A percentile compares a stretch with the other conserved stretches of the same genome.
These are phyloP conservation scores for Myripristis jacobus DNA, from an alignment of 2,797 vertebrate species.

Conservation along the genomic window DNA sequence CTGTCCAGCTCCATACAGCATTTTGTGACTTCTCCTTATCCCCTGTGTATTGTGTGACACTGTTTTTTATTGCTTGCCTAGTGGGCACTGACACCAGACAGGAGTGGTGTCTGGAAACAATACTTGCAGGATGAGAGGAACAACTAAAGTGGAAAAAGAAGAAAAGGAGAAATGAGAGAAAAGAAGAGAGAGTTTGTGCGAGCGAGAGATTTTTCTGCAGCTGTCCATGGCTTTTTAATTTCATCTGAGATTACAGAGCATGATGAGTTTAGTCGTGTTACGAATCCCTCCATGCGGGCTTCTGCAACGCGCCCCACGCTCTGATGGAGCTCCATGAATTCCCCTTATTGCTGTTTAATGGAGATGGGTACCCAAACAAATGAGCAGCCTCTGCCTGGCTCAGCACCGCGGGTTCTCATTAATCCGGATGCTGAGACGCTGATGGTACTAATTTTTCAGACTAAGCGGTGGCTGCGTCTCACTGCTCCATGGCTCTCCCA, in stretches of 20 bases:
- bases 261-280: constrained; percentile 55
- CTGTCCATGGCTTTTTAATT: constrained; percentile 67
- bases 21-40: constrained; percentile 30
- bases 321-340: constrained; percentile 65
- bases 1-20: constrained; percentile 43
- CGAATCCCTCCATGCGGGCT: constrained; percentile 33
- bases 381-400: constrained; percentile 69
- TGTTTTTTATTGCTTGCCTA: constrained; percentile 58
- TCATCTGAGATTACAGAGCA: constrained; percentile 61
- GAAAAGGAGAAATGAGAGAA: constrained; percentile 1
- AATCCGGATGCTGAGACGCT: constrained; percentile 67
- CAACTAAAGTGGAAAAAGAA: constrained; percentile 21
- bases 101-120: constrained; percentile 33
- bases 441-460: constrained; percentile 73
- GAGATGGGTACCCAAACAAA: constrained; percentile 76
- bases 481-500: constrained; percentile 28
- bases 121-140: constrained; percentile 43
- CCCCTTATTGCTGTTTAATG: constrained; percentile 78
- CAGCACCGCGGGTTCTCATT: constrained; percentile 72
- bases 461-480: constrained; percentile 51
- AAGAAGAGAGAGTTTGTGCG: neutral
- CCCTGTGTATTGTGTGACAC: constrained; percentile 43
- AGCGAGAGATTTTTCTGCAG: constrained; percentile 23
- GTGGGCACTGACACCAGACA: constrained; percentile 43
- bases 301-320: constrained; percentile 39